Evolutionary conservation across 1,140 invertebrate genomes (phyloP).

Genomic region (Lepidurus arcticus): DNA sequence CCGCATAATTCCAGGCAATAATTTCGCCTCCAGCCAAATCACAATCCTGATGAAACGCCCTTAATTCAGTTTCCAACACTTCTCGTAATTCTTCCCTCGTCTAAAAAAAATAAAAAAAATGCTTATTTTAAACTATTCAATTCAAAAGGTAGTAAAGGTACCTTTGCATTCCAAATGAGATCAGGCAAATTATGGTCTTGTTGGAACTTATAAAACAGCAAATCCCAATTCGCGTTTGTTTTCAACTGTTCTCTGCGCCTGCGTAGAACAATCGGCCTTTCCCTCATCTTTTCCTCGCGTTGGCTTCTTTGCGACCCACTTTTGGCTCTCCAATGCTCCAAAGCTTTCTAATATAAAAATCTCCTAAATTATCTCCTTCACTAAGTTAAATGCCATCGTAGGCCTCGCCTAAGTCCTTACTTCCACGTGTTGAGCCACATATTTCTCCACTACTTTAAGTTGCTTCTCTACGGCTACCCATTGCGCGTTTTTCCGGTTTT

Average conservation of each 20-base stretch:
- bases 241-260: constrained; percentile 87
- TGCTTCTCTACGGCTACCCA: constrained; percentile 64
- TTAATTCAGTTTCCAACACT: constrained; percentile 87
- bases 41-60: constrained; percentile 80
- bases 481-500: constrained; percentile 55
- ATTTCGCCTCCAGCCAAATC: constrained; percentile 66
- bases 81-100: constrained; percentile 91
- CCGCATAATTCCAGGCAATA: constrained; percentile 96
- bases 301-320: constrained; percentile 58
- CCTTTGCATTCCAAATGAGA: constrained; percentile 98
- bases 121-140: too few species aligned
- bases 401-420: constrained; percentile 38
- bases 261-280: constrained; percentile 79
- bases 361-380: too few species aligned
- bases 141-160: constrained; percentile 41
- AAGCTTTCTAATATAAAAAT: constrained; percentile 48
- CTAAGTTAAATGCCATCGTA: too few species aligned
- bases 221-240: constrained; percentile 81
- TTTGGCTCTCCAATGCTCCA: constrained; percentile 81
- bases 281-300: constrained; percentile 52
- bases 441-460: constrained; percentile 51
- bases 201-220: constrained; percentile 94
- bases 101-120: constrained; percentile 47
- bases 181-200: constrained; percentile 92
- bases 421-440: constrained; percentile 73